Conservation (phyloP, 2,113 vertebrate genomes). For the Brachyhypopomus occidentalis region DNA sequence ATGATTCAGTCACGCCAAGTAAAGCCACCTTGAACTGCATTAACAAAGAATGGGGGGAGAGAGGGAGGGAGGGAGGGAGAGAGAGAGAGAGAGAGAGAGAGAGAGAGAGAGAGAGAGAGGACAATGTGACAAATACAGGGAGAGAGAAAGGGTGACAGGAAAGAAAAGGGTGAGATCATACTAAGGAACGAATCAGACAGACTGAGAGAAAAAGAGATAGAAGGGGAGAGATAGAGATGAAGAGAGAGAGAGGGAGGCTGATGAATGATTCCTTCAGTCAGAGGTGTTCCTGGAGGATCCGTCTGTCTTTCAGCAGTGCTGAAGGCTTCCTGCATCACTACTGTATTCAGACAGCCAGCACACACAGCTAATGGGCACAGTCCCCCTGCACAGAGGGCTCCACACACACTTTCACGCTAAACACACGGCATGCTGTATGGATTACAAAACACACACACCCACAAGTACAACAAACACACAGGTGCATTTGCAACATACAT, state of each 20-base stretch:
- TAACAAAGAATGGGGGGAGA: too few relatives aligned
- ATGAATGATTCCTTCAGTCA: constrained; percentile 13
- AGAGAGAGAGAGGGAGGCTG: background rate
- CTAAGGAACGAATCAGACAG: background rate
- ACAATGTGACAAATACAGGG: too few relatives aligned
- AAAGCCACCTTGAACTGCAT: background rate
- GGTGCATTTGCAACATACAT: too few relatives aligned
- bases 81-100: background rate
- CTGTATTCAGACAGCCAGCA: background rate
- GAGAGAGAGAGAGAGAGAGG: background rate
- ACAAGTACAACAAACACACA: too few relatives aligned
- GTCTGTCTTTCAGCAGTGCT: background rate
- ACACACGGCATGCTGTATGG: too few relatives aligned
- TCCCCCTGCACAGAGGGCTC: too few relatives aligned
- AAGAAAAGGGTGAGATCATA: too few relatives aligned
- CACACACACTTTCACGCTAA: too few relatives aligned
- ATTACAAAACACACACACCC: too few relatives aligned
- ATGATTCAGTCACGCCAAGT: background rate
- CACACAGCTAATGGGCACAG: too few relatives aligned
- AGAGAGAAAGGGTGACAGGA: too few relatives aligned
- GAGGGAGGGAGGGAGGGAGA: too few relatives aligned
- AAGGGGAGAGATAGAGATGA: background rate
- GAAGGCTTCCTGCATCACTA: background rate
- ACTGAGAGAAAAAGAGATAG: background rate
- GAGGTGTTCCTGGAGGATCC: constrained; percentile 1